These are phyloP conservation scores for Bombus balteatus DNA, from an alignment of 1,140 invertebrate genomes.

Conservation along the genomic window DNA sequence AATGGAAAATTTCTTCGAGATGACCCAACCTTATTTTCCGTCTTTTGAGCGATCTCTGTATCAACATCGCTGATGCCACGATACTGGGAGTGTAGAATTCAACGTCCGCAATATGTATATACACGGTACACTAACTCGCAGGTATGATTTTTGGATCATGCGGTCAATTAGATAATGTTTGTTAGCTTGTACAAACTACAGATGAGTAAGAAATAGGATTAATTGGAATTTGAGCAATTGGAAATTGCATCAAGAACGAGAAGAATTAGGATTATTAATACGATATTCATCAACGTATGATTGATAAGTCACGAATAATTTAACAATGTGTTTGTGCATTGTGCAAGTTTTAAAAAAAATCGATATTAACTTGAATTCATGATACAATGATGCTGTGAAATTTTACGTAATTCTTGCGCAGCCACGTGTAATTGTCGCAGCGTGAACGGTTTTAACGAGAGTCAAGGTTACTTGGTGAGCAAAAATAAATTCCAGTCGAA, in stretches of 20 bases:
- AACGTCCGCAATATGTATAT: not conserved
- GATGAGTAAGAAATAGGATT: not conserved
- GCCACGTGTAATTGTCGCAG: not conserved
- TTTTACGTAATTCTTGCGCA: not conserved
- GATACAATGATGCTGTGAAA: not conserved
- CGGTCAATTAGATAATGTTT: not conserved
- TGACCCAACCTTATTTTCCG: not conserved
- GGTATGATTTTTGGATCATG: not conserved
- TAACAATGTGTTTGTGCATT: not conserved
- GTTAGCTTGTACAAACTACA: not conserved
- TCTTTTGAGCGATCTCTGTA: not conserved
- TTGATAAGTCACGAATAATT: not conserved
- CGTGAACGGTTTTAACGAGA: not conserved
- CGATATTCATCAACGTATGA: too few relatives aligned
- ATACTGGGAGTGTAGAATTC: not conserved
- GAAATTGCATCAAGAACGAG: too few relatives aligned
- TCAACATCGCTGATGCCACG: not conserved
- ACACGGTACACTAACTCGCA: not conserved
- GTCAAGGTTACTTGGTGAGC: not conserved
- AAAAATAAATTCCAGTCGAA: not conserved
- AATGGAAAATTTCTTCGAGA: constrained; percentile 38
- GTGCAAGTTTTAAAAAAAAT: not conserved
- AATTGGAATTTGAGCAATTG: too few relatives aligned
- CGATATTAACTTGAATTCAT: not conserved
- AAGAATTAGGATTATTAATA: not conserved